phyloP scores from a whole-genome alignment of 2,797 vertebrate genomes.

The Karalla daura region DNA sequence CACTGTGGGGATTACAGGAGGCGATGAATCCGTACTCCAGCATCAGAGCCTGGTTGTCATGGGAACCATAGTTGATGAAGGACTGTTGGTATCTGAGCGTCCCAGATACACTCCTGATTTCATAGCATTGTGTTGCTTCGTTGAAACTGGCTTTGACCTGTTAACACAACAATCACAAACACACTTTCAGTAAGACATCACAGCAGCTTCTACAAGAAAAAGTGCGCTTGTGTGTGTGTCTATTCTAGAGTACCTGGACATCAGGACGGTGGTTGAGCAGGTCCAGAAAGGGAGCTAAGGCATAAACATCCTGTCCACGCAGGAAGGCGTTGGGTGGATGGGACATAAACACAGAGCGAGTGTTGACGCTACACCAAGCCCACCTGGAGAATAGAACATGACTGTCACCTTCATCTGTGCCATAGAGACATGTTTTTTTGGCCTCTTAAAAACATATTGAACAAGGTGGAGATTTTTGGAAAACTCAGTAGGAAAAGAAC shows the following conservation, averaged over 20 bases:
- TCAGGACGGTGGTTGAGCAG: conserved; percentile 92
- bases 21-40: conserved; percentile 94
- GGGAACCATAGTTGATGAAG: conserved; percentile 94
- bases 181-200: background rate
- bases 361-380: conserved; percentile 97
- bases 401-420: too few species aligned
- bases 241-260: conserved; percentile 83
- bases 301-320: conserved; percentile 87
- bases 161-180: background rate
- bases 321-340: conserved; percentile 78
- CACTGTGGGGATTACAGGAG: conserved; percentile 87
- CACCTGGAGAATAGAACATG: conserved; percentile 72
- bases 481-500: too few species aligned
- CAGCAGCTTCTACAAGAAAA: too few species aligned
- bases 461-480: too few species aligned
- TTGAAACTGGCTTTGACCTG: conserved; percentile 92
- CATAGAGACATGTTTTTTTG: too few species aligned
- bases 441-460: too few species aligned
- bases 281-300: conserved; percentile 93
- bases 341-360: conserved; percentile 92
- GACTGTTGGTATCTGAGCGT: conserved; percentile 84
- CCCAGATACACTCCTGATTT: conserved; percentile 81
- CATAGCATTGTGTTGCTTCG: conserved; percentile 84
- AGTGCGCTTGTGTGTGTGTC: conserved; percentile 40
- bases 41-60: conserved; percentile 92